Base-by-base conservation (phyloP, 1,140 invertebrate species). In the Triops longicaudatus region DNA sequence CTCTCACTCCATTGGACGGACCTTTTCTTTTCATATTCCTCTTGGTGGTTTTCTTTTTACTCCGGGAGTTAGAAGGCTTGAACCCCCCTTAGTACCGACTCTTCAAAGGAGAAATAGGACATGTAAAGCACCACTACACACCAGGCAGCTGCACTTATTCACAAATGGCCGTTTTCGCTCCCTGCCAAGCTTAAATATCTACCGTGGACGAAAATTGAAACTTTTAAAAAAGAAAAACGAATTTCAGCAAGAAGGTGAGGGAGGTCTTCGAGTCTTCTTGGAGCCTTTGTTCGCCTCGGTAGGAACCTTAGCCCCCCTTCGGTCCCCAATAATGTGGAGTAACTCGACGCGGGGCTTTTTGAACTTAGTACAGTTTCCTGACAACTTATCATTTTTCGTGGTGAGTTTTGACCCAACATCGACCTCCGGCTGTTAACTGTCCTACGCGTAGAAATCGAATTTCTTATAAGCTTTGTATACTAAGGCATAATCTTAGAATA, bases 101-200 rank as follows among this genome's bases (percentile, higher is more conserved):
- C 50, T n/a, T 5, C 50, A 63, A 63, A 63, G 50, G 22, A 63
- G 50, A 63, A 63, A 63, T 63, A 22, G 50, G 22, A 63, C 50
- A n/a, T 1, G 50, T 63, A 63, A 63, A 63, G 50, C 22, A 63
- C 50, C 7, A 37, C 31, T 37, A 37, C 31, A 37, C 31, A 37
- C 50, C 50, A 22, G 50, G 50, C 50, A 63, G 50, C 50, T 63
- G 50, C 50, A 63, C 50, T 63, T 63, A 63, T 63, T 63, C 50
- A 63, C 31, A 63, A 63, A 63, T 63, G 17, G 1, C 22, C 50
- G 50, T 17, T 63, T 63, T 63, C 50, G 17, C 50, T 63, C 22
- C 22, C 31, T n/a, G 50, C 50, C 22, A 63, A 63, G 22, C 22
- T n/a, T 63, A 22, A 22, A 63, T 63, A 63, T 17, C 14, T 63